Evolutionary conservation across 1,140 invertebrate species (phyloP).

Genomic region (Dendroctonus valens): DNA sequence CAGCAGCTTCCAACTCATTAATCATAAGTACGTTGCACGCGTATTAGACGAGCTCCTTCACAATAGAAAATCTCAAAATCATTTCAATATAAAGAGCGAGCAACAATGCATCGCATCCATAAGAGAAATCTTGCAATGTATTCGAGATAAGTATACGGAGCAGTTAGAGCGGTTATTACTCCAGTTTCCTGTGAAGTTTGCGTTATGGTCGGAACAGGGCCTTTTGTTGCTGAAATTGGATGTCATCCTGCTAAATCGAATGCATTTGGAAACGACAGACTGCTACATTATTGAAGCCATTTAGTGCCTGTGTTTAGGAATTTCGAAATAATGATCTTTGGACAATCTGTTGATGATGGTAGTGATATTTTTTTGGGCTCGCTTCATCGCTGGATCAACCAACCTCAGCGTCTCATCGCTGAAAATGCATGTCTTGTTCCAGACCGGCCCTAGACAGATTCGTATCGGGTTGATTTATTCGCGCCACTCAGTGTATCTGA

Average conservation of each 20-base stretch:
- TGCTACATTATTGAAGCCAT: constrained; percentile 17
- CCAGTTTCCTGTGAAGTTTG: constrained; percentile 21
- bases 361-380: too few species aligned
- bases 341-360: too few species aligned
- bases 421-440: too few species aligned
- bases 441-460: too few species aligned
- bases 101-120: not conserved
- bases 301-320: constrained; percentile 11
- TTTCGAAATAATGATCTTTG: too few species aligned
- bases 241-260: constrained; percentile 22
- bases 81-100: too few species aligned
- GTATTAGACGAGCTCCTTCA: too few species aligned
- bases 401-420: too few species aligned
- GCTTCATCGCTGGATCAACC: too few species aligned
- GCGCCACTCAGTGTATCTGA: not conserved
- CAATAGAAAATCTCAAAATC: too few species aligned
- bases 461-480: not conserved
- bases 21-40: too few species aligned
- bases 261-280: constrained; percentile 13
- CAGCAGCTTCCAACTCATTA: too few species aligned
- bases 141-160: constrained; percentile 9
- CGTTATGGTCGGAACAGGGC: constrained; percentile 8
- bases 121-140: constrained; percentile 6
- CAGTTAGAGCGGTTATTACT: constrained; percentile 12
- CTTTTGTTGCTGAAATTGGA: constrained; percentile 26